These are phyloP conservation scores for Sciurus niger DNA, from an alignment of 2,113 vertebrate species.

Conservation along the genomic window DNA sequence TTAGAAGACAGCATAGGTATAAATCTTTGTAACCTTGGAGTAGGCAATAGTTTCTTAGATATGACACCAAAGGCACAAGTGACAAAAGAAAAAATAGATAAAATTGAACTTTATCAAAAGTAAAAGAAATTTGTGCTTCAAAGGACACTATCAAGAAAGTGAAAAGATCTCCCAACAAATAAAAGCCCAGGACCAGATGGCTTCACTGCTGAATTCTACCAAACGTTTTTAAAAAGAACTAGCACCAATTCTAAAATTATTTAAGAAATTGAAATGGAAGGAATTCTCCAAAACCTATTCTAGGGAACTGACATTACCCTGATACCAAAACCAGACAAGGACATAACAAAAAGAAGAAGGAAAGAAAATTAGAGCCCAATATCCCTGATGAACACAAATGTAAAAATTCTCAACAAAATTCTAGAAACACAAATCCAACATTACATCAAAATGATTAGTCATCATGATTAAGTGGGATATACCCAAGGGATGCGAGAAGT, in stretches of 20 bases:
- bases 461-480: not conserved
- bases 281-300: not conserved
- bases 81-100: slow-evolving; percentile 20
- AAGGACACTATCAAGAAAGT: slow-evolving; percentile 54
- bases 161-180: not conserved
- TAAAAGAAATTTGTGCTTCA: slow-evolving; percentile 41
- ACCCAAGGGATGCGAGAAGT: not conserved
- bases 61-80: slow-evolving; percentile 31
- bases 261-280: not conserved
- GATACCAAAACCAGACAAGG: not conserved
- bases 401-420: not conserved
- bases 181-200: not conserved
- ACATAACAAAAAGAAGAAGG: not conserved
- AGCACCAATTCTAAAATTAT: not conserved
- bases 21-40: slow-evolving; percentile 41
- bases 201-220: not conserved
- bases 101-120: slow-evolving; percentile 35
- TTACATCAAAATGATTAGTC: not conserved
- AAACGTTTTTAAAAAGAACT: slow-evolving; percentile 39
- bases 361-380: not conserved
- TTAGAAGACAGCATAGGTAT: slow-evolving; percentile 44
- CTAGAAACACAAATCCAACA: not conserved
- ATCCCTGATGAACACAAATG: not conserved
- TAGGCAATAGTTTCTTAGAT: slow-evolving; percentile 49
- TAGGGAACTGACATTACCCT: not conserved